Evolutionary conservation across 2,888 invertebrate genomes (phyloP).

Genomic region (Zygaena filipendulae): DNA sequence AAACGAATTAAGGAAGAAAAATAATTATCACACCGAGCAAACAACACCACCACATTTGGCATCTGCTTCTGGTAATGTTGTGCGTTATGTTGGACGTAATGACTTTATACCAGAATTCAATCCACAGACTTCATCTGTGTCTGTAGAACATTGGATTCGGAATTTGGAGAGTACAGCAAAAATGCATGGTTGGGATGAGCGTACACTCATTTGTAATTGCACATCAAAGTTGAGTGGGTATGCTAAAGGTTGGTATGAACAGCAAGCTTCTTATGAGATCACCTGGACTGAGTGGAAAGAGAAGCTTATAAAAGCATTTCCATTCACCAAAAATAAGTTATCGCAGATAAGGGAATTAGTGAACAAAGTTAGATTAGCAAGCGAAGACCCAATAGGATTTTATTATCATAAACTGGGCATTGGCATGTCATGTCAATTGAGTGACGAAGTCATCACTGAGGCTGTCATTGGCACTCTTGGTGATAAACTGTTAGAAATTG

Average conservation of each 20-base stretch:
- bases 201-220: constrained; percentile 16
- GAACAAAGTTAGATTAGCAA: constrained; percentile 5
- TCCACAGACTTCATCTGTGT: constrained; percentile 9
- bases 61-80: constrained; percentile 1
- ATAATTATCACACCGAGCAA: no score
- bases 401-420: constrained; percentile 13
- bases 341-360: constrained; percentile 11
- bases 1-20: no score
- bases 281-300: constrained; percentile 14
- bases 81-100: constrained; percentile 14
- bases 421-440: constrained; percentile 12
- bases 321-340: constrained; percentile 12
- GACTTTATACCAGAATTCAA: constrained; percentile 12
- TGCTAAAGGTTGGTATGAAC: constrained; percentile 18
- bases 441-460: constrained; percentile 10
- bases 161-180: constrained; percentile 15
- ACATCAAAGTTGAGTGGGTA: constrained; percentile 16
- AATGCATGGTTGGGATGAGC: constrained; percentile 18
- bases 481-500: constrained; percentile 10
- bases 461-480: constrained; percentile 13
- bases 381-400: constrained; percentile 13
- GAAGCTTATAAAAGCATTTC: constrained; percentile 8
- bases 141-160: constrained; percentile 16
- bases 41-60: no score
- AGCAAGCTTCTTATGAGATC: constrained; percentile 9